These are phyloP conservation scores for Tetrao urogallus DNA, from an alignment of 2,113 vertebrate genomes.

Conservation along the genomic window DNA sequence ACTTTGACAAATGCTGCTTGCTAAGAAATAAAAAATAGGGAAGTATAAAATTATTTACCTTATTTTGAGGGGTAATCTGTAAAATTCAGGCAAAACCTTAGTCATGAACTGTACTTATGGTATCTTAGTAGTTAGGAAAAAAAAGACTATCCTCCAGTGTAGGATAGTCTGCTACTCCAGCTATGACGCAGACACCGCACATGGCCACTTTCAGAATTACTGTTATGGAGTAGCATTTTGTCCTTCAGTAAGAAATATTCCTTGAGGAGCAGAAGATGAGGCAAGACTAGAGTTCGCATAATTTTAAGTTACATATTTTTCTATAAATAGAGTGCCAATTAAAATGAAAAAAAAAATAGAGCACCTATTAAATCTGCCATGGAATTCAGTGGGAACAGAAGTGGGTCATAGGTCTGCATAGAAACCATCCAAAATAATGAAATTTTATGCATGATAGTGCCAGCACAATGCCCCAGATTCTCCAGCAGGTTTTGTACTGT, in stretches of 20 bases:
- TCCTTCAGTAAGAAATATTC: background rate
- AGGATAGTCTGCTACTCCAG: background rate
- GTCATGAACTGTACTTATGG: background rate
- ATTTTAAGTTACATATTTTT: slow-evolving; percentile 57
- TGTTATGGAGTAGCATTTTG: background rate
- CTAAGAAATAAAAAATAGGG: background rate
- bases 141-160: background rate
- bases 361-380: slow-evolving; percentile 58
- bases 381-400: slow-evolving; percentile 59
- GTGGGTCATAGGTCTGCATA: slow-evolving; percentile 61
- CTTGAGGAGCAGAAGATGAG: background rate
- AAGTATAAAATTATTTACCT: background rate
- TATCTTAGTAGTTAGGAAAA: background rate
- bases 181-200: background rate
- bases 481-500: slow-evolving; percentile 12
- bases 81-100: background rate
- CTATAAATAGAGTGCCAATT: slow-evolving; percentile 72
- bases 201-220: background rate
- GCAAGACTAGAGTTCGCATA: slow-evolving; percentile 18
- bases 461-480: slow-evolving; percentile 61
- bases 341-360: slow-evolving; percentile 66
- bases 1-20: background rate
- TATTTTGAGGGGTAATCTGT: background rate
- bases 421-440: slow-evolving; percentile 35
- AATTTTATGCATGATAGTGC: slow-evolving; percentile 31